These are phyloP conservation scores for Nycticryphes semicollaris DNA, from an alignment of 2,113 vertebrate genomes.

Conservation along the genomic window DNA sequence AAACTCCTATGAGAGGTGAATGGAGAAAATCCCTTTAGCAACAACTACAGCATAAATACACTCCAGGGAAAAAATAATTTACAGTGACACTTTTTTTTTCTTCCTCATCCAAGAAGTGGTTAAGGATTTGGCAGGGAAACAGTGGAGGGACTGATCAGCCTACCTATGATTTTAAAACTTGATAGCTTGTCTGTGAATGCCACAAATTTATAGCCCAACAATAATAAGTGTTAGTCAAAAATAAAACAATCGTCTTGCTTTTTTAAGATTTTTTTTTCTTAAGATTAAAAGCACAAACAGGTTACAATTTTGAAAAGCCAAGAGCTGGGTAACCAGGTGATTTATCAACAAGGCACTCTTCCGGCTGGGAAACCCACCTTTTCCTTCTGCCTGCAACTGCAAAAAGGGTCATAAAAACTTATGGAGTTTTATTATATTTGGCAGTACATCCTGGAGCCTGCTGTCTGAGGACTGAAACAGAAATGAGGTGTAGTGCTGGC, in stretches of 20 bases:
- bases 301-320: not conserved
- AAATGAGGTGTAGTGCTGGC: accelerated
- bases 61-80: not conserved
- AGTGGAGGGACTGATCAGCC: not conserved
- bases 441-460: not conserved
- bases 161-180: not conserved
- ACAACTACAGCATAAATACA: not conserved
- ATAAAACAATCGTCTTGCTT: not conserved
- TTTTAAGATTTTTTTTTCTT: not conserved
- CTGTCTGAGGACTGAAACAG: not conserved
- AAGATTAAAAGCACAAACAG: not conserved
- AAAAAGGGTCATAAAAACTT: not conserved
- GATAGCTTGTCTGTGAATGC: not conserved
- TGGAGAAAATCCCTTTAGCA: constrained; percentile 12
- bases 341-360: not conserved
- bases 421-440: not conserved
- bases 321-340: not conserved
- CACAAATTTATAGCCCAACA: not conserved
- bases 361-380: not conserved
- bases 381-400: not conserved
- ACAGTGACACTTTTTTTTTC: not conserved
- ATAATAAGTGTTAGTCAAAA: not conserved
- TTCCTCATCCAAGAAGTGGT: not conserved
- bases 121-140: constrained; percentile 30
- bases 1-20: not conserved